Percentiles rank a stretch among this genome's conserved stretches.
phyloP scores from a whole-genome alignment of 2,888 invertebrate species.

The Drosophila mercatorum region DNA sequence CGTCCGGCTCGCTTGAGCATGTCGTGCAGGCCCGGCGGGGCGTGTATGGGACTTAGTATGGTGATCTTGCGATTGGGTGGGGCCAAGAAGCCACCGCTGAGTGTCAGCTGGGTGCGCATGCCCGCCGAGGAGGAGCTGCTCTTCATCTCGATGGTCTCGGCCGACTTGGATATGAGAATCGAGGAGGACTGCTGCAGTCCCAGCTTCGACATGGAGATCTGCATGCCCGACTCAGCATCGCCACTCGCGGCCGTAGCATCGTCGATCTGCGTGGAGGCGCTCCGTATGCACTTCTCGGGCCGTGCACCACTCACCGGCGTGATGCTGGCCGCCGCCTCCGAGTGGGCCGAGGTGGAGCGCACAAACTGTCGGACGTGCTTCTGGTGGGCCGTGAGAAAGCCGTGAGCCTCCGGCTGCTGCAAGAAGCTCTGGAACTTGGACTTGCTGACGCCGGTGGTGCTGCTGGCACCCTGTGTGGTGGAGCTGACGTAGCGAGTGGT shows the following conservation, averaged over 20 bases:
- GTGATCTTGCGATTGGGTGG: constrained; percentile 87
- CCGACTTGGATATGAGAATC: constrained; percentile 84
- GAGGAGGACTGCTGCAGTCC: constrained; percentile 84
- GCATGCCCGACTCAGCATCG: constrained; percentile 49
- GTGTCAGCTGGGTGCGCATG: constrained; percentile 84
- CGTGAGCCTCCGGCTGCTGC: constrained; percentile 83
- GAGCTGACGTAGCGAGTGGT: constrained; percentile 70
- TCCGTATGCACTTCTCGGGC: constrained; percentile 84
- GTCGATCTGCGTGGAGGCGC: constrained; percentile 84
- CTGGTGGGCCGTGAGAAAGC: constrained; percentile 84
- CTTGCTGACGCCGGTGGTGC: constrained; percentile 57
- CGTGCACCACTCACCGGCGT: constrained; percentile 64
- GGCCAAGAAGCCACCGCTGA: constrained; percentile 84
- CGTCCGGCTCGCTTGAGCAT: constrained; percentile 83
- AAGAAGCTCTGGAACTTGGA: constrained; percentile 84
- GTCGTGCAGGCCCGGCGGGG: constrained; percentile 87
- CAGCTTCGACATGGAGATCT: constrained; percentile 72
- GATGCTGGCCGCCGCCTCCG: constrained; percentile 78
- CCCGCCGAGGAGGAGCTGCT: constrained; percentile 78
- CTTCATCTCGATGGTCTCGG: constrained; percentile 84
- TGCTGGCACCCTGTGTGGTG: constrained; percentile 23
- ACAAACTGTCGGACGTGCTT: constrained; percentile 85
- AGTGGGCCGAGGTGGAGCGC: constrained; percentile 84
- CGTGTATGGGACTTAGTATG: constrained; percentile 91
- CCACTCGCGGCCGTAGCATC: constrained; percentile 65